phyloP scores from a whole-genome alignment of 2,113 vertebrate species.

The Chlorocebus sabaeus region DNA sequence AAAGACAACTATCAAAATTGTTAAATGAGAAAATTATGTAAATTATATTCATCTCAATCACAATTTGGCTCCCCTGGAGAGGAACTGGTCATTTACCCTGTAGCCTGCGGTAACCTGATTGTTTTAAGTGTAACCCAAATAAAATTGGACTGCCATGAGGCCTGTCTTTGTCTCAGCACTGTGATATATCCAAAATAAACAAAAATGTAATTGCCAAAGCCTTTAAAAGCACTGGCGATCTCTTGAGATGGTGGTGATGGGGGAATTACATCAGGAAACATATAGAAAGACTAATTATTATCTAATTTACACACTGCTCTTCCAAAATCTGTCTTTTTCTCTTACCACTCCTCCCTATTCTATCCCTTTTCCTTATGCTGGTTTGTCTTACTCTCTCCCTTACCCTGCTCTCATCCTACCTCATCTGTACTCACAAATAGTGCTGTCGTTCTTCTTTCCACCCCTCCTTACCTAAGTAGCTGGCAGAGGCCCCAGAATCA shows the following conservation, averaged over 20 bases:
- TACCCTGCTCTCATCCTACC: background rate
- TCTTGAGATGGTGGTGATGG: constrained; percentile 16
- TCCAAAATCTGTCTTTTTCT: background rate
- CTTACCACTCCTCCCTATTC: background rate
- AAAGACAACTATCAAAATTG: constrained; percentile 31
- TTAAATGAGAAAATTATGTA: background rate
- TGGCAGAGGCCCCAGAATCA: background rate
- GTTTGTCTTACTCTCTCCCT: background rate
- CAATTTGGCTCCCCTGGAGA: constrained; percentile 13
- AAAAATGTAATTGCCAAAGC: constrained; percentile 50
- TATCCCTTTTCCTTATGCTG: background rate
- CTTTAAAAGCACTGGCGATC: constrained; percentile 32
- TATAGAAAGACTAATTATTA: constrained; percentile 50
- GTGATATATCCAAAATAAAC: constrained; percentile 42
- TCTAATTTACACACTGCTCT: background rate
- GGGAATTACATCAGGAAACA: constrained; percentile 30
- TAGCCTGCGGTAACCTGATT: background rate
- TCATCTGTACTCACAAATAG: background rate
- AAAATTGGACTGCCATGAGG: constrained; percentile 43
- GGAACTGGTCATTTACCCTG: background rate
- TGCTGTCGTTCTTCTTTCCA: background rate
- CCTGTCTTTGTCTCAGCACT: background rate
- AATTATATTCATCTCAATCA: constrained; percentile 24
- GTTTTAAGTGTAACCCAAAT: constrained; percentile 58
- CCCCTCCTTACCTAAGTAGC: background rate